A percentile compares a stretch with the other conserved stretches of the same genome.
These are phyloP conservation scores for Neosalanx taihuensis DNA, from an alignment of 2,797 vertebrate species.

Conservation along the genomic window DNA sequence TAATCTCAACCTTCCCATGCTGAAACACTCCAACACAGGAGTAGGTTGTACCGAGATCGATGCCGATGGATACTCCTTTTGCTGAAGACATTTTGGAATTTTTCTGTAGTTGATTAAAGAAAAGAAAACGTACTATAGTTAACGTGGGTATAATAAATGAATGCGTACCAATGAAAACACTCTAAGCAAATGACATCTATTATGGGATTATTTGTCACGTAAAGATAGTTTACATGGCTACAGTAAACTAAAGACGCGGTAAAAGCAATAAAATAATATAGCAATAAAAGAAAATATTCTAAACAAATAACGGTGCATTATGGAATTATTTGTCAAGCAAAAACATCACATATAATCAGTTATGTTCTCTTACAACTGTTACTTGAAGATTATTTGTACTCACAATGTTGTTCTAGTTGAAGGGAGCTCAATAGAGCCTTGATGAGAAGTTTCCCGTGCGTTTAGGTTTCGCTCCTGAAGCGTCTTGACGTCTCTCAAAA, in stretches of 20 bases:
- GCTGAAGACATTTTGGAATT: constrained; percentile 75
- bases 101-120: background rate
- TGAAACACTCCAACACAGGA: constrained; percentile 94
- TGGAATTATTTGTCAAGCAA: no score
- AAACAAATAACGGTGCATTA: no score
- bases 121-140: background rate
- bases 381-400: background rate
- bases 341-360: no score
- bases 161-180: no score
- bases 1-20: constrained; percentile 92
- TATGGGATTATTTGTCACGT: no score
- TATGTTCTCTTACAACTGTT: background rate
- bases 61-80: constrained; percentile 87
- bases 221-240: no score
- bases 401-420: background rate
- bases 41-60: constrained; percentile 92
- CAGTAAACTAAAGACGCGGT: background rate
- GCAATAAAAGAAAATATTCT: no score
- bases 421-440: constrained; percentile 31
- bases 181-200: no score
- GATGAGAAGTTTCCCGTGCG: constrained; percentile 9
- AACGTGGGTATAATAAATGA: background rate
- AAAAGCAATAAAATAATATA: background rate
- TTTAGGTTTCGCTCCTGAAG: constrained; percentile 23
- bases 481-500: constrained; percentile 34